A percentile compares a stretch with the other conserved stretches of the same genome.
Evolutionary conservation across 2,113 vertebrate species (phyloP).

Genomic region (Cinclus cinclus): DNA sequence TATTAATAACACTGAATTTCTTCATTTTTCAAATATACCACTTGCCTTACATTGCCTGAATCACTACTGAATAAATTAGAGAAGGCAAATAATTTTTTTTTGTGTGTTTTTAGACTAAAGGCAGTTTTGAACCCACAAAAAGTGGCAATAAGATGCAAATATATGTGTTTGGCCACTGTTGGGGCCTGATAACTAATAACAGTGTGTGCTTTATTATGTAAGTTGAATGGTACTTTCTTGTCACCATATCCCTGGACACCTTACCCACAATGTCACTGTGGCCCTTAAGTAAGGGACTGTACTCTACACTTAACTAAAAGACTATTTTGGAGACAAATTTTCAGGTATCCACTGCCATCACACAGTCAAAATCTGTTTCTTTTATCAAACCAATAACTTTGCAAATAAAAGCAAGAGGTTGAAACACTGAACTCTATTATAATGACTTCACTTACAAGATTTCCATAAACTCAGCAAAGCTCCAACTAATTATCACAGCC

Average conservation of each 20-base stretch:
- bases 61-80: not conserved
- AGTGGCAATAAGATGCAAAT: not conserved
- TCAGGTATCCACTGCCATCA: not conserved
- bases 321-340: not conserved
- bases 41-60: not conserved
- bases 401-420: slow-evolving; percentile 10
- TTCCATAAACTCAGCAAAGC: slow-evolving; percentile 50
- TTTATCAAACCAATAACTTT: slow-evolving; percentile 12
- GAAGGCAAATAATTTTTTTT: not conserved
- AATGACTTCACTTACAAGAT: slow-evolving; percentile 29
- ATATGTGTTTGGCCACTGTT: not conserved
- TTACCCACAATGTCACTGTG: not conserved
- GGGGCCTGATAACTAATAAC: not conserved
- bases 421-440: not conserved
- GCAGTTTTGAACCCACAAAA: not conserved
- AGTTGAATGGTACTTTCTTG: not conserved
- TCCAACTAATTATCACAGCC: slow-evolving; percentile 40
- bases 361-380: slow-evolving; percentile 19
- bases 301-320: not conserved
- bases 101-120: not conserved
- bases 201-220: not conserved
- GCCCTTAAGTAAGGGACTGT: not conserved
- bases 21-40: not conserved
- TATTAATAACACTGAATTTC: not conserved
- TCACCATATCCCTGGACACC: not conserved